Evolutionary conservation across 2,797 vertebrate species (phyloP).

Genomic region (Danio tinwini): DNA sequence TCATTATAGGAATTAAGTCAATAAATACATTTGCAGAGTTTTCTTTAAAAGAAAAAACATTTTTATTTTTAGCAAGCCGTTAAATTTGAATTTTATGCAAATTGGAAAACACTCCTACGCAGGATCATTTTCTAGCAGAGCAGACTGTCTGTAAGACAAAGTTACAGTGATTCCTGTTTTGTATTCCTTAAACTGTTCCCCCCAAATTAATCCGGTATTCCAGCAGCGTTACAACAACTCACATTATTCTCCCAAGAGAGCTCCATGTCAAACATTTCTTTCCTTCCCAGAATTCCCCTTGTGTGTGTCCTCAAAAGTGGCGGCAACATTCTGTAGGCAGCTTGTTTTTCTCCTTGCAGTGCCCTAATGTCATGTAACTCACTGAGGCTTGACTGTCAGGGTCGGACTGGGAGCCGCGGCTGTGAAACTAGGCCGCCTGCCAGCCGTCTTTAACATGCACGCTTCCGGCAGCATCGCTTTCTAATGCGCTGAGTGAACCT

Average conservation of each 20-base stretch:
- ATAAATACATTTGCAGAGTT: not conserved
- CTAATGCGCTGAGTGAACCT: constrained; percentile 18
- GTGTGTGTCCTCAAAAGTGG: constrained; percentile 30
- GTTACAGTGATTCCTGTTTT: constrained; percentile 11
- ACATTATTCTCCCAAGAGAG: not conserved
- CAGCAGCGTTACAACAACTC: constrained; percentile 4
- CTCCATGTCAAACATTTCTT: constrained; percentile 7
- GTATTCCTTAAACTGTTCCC: constrained; percentile 5
- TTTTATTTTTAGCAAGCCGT: constrained; percentile 31
- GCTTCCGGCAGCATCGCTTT: constrained; percentile 20
- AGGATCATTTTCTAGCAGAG: not conserved
- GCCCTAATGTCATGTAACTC: constrained; percentile 41
- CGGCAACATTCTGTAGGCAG: constrained; percentile 32
- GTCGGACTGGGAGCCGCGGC: constrained; percentile 26
- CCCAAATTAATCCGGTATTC: constrained; percentile 4
- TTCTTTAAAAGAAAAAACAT: not conserved
- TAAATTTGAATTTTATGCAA: constrained; percentile 22
- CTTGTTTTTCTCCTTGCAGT: constrained; percentile 19
- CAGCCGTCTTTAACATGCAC: constrained; percentile 34
- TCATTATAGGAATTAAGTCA: constrained; percentile 12
- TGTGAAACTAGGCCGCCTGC: constrained; percentile 45
- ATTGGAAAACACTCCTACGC: constrained; percentile 11
- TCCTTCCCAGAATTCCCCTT: constrained; percentile 31
- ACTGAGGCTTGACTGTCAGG: constrained; percentile 38
- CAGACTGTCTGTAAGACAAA: constrained; percentile 12